Evolutionary conservation across 2,888 invertebrate species (phyloP), one percentile per base, ranked within the genome.

Genomic region (Himalopsyche kuldschensis): DNA sequence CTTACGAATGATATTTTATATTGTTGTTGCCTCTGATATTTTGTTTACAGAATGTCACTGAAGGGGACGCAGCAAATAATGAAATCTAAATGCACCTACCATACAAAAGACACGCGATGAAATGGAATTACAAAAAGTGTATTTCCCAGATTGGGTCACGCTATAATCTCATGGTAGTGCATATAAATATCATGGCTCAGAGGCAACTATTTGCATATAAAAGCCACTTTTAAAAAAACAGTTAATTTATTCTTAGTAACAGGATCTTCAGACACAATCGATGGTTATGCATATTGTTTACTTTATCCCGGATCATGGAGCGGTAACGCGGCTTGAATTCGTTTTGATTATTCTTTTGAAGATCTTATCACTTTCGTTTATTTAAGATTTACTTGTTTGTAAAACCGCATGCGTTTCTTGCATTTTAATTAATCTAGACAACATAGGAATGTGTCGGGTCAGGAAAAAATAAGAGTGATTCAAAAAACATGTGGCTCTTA

Each of bases 251-350:
- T 78, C 55, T 24, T 75, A 32, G 79, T 82, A 82, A 82, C 82
- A 82, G 82, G 82, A 82, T 82, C 82, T 79, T 20, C 30, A 6
- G 46, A 82, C 30, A 82, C 82, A 82, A 82, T 82, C 24, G 63
- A 76, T 35, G 32, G 11, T 48, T 75, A 48, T n/a, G 47, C 32
- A 24, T 27, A 76, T 76, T 55, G 55, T 55, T 55, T 55, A 24
- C 55, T 20, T 55, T 20, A 20, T 55, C 55, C 55, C 55, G 55
- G 55, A 55, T 55, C 55, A 24, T 10, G 55, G 15, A 41, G 41
- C 15, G 15, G 15, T 41, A 41, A 41, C 41, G 41, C 41, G 41
- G 41, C 41, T 41, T 41, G 41, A 15, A 41, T 41, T 15, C 15
- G 11, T 41, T 41, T 41, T 10, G 1, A 35, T 35, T 41, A 5